Percentiles rank a stretch among this genome's conserved stretches.
phyloP scores from a whole-genome alignment of 2,888 invertebrate species.

The Lycaena phlaeas region DNA sequence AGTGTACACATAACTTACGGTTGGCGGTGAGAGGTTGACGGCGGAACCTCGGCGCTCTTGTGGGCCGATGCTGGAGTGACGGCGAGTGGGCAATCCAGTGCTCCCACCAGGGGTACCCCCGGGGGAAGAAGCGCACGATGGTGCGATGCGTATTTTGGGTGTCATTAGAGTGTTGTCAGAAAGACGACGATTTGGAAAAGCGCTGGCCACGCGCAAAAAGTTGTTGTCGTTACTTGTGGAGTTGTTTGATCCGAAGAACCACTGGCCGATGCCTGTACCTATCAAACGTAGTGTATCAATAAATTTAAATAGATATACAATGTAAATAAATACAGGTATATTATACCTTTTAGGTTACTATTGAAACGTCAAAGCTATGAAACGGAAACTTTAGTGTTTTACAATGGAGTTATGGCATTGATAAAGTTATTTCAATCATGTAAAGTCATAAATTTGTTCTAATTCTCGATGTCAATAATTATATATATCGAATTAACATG shows the following conservation, averaged over 20 bases:
- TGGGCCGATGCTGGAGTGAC: conserved; percentile 93
- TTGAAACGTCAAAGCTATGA: too few species aligned
- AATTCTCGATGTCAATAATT: too few species aligned
- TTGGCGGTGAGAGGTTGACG: conserved; percentile 89
- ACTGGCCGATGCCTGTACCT: conserved; percentile 77
- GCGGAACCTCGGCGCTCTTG: conserved; percentile 89
- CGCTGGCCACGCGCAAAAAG: conserved; percentile 86
- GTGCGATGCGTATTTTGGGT: conserved; percentile 90
- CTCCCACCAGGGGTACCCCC: conserved; percentile 81
- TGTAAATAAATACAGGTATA: too few species aligned
- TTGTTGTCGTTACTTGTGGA: conserved; percentile 79
- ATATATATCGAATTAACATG: too few species aligned
- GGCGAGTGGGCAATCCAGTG: conserved; percentile 85
- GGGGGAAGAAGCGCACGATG: conserved; percentile 89
- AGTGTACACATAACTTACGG: conserved; percentile 75
- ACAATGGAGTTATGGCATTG: too few species aligned
- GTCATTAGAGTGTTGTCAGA: conserved; percentile 95
- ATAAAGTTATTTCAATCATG: too few species aligned
- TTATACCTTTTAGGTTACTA: too few species aligned
- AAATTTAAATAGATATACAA: too few species aligned
- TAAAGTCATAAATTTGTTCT: too few species aligned
- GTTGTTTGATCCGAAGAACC: conserved; percentile 86
- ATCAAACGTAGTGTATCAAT: conserved; percentile 6
- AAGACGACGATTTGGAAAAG: conserved; percentile 88
- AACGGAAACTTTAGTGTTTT: too few species aligned